These are phyloP conservation scores for Sebastes oblongus DNA, from an alignment of 2,797 vertebrate genomes.

Conservation along the genomic window DNA sequence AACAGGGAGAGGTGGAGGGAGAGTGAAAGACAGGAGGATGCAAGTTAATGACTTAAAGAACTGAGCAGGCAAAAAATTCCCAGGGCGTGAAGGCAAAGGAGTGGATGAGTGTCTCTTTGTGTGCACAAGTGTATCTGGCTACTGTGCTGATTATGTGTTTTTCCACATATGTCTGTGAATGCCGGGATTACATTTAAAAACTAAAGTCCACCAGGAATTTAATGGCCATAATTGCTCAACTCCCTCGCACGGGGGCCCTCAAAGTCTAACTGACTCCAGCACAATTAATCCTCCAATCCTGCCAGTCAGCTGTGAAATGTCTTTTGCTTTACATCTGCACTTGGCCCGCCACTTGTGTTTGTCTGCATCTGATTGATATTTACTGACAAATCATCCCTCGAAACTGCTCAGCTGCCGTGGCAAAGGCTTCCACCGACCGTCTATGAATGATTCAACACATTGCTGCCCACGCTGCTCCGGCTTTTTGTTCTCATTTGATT, in stretches of 20 bases:
- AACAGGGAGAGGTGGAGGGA: constrained; percentile 45
- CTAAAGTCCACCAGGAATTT: constrained; percentile 22
- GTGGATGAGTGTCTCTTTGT: constrained; percentile 7
- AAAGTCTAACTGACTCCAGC: constrained; percentile 43
- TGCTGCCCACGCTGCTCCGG: constrained; percentile 40
- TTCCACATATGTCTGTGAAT: constrained; percentile 10
- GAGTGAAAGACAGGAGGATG: constrained; percentile 68
- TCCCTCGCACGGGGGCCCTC: constrained; percentile 11
- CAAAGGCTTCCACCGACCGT: constrained; percentile 24
- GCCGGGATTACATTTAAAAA: constrained; percentile 6
- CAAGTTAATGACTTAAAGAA: constrained; percentile 74
- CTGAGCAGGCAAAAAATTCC: constrained; percentile 49
- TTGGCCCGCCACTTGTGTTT: constrained; percentile 40
- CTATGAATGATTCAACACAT: constrained; percentile 11
- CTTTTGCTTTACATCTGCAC: constrained; percentile 55
- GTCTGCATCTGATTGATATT: constrained; percentile 67
- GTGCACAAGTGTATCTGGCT: not conserved
- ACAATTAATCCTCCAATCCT: constrained; percentile 65
- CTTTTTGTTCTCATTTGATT: constrained; percentile 62
- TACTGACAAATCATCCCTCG: constrained; percentile 59
- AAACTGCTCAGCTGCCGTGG: constrained; percentile 8
- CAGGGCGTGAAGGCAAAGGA: constrained; percentile 1
- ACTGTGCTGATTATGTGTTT: not conserved
- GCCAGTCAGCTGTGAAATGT: constrained; percentile 71
- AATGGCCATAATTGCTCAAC: constrained; percentile 30